phyloP scores from a whole-genome alignment of 2,113 vertebrate species.

The Oreochromis spilurus region DNA sequence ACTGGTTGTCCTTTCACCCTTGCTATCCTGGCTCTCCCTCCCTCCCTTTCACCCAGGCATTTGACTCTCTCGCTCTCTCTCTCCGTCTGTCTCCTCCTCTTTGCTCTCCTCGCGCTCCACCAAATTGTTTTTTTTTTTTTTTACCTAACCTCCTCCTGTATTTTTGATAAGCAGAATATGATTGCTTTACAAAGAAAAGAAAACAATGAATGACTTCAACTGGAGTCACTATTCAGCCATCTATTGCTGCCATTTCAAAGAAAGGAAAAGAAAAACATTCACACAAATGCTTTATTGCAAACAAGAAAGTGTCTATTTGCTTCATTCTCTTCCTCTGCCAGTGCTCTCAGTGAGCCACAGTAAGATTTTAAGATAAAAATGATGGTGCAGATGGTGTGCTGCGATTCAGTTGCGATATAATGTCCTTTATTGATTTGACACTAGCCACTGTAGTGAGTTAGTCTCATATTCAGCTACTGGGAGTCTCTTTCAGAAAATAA shows the following conservation, averaged over 20 bases:
- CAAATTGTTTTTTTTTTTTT: not conserved
- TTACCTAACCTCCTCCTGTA: not conserved
- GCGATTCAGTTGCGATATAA: not conserved
- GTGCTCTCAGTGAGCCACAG: not conserved
- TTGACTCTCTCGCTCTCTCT: not conserved
- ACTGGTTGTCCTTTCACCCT: slow-evolving; percentile 15
- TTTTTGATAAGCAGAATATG: not conserved
- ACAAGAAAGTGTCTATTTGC: not conserved
- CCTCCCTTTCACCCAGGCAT: not conserved
- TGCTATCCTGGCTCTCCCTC: not conserved
- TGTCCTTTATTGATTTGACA: not conserved
- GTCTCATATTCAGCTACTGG: not conserved
- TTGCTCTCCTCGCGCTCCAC: not conserved
- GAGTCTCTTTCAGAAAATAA: not conserved
- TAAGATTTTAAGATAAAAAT: not conserved
- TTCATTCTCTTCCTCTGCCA: not conserved
- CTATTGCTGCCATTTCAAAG: not conserved
- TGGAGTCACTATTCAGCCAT: not conserved
- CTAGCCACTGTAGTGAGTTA: not conserved
- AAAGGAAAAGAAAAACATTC: not conserved
- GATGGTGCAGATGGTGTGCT: not conserved
- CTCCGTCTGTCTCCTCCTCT: slow-evolving; percentile 5
- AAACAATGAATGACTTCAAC: not conserved
- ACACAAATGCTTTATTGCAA: not conserved
- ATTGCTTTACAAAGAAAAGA: not conserved